A percentile compares a stretch with the other conserved stretches of the same genome.
Evolutionary conservation across 2,797 vertebrate genomes (phyloP).

Genomic region (Neostethus bicornis): DNA sequence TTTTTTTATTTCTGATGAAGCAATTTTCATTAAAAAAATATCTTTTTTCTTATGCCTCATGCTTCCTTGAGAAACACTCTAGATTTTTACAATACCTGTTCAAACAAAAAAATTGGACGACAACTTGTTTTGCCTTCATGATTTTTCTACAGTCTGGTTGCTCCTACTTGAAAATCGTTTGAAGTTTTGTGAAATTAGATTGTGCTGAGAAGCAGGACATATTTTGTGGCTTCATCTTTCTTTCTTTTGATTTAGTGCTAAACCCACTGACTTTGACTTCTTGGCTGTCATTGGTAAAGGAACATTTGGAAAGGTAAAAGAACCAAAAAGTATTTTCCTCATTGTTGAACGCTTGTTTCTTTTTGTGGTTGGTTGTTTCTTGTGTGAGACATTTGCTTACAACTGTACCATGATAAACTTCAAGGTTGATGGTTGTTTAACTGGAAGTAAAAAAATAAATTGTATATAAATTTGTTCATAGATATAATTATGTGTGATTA

Average conservation of each 20-base stretch:
- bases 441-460: background rate
- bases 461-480: too few species aligned
- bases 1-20: too few species aligned
- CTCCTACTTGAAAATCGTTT: background rate
- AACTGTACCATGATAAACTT: background rate
- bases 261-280: constrained; percentile 98
- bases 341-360: constrained; percentile 4
- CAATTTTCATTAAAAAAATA: too few species aligned
- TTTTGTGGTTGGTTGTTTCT: constrained; percentile 2
- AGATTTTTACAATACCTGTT: too few species aligned
- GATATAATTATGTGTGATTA: too few species aligned
- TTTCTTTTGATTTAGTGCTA: constrained; percentile 83
- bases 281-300: constrained; percentile 97
- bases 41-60: too few species aligned
- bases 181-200: constrained; percentile 2
- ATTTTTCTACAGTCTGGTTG: constrained; percentile 1
- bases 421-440: background rate
- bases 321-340: constrained; percentile 21
- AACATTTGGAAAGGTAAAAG: constrained; percentile 93
- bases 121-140: background rate
- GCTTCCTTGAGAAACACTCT: too few species aligned
- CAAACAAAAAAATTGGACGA: background rate
- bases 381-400: constrained; percentile 13
- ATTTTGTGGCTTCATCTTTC: constrained; percentile 11
- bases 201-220: background rate